These are phyloP conservation scores for Axis porcinus DNA, from an alignment of 2,113 vertebrate genomes.

Conservation along the genomic window DNA sequence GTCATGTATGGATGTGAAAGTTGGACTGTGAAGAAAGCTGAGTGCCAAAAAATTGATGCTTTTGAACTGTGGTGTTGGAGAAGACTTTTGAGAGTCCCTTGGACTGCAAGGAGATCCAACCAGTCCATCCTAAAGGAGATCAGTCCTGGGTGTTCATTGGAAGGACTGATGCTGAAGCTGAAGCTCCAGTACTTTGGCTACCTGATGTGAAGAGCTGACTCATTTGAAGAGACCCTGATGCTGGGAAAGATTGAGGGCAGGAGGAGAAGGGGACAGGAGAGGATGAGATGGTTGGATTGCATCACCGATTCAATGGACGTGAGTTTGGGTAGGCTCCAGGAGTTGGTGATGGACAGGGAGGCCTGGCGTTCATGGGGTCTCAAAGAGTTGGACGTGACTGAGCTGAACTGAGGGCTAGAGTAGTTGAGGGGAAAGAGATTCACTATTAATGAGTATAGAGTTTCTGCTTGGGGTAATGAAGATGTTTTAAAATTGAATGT, in stretches of 20 bases:
- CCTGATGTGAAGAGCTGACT: not conserved
- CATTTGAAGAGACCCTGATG: not conserved
- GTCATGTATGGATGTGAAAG: not conserved
- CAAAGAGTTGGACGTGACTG: accelerated
- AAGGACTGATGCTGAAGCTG: not conserved
- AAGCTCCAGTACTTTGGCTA: not conserved
- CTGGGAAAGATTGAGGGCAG: not conserved
- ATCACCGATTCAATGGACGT: not conserved
- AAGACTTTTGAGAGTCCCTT: not conserved
- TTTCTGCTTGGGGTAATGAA: not conserved
- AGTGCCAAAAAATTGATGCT: accelerated
- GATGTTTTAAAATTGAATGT: not conserved
- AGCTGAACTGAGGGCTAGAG: not conserved
- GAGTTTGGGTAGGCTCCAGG: accelerated
- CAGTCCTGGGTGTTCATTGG: not conserved
- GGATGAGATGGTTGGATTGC: not conserved
- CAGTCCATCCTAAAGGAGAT: not conserved
- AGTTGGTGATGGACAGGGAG: not conserved
- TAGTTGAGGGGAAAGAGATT: not conserved
- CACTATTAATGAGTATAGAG: not conserved
- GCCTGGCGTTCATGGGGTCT: not conserved
- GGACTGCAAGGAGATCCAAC: not conserved
- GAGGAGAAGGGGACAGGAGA: not conserved
- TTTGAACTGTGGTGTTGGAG: not conserved
- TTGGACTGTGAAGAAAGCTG: not conserved